Base-by-base conservation (phyloP, 2,888 invertebrate genomes). In the Phorcus lineatus region DNA sequence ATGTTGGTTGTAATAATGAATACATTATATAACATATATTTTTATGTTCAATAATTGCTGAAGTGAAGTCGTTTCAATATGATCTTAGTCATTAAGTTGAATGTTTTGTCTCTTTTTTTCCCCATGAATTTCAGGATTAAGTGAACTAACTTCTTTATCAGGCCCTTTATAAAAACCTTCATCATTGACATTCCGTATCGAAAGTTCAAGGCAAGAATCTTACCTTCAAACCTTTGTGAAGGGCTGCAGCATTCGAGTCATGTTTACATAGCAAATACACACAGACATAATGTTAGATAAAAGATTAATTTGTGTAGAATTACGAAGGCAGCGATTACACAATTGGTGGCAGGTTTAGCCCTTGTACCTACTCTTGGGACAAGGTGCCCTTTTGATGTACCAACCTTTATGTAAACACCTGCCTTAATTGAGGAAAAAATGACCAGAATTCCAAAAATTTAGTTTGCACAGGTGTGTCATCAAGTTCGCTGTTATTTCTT, bases 201-300 rank as follows among this genome's bases (percentile, higher is more conserved):
- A 11, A 47, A 47, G 62, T 62, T 62, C 28, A 62, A 28, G 28
- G 62, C 28, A 28, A 24, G 28, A 62, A 62, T 62, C 24, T 4
- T 28, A 28, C 4, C 0, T 22, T 57, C 57, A 57, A 24, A 22
- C 11, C 62, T 62, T 62, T 62, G 62, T 28, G 24, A 7, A 24
- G 28, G 62, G 62, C 17, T 28, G 24, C 24, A 7, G 28, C 62
- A 62, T 24, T 62, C 28, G 62, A 19, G 28, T 28, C 62, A 47
- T 62, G 28, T 62, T 62, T 62, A 62, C 62, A 24, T 1, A 24
- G 62, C 62, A 62, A 62, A 62, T 62, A 62, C 62, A 62, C 62
- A 24, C 22, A 62, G 62, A 62, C 62, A 62, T 62, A 62, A 62
- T 62, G 62, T 62, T 62, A 62, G 62, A 62, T 62, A 62, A 62